Evolutionary conservation across 2,113 vertebrate genomes (phyloP), one percentile per base, ranked within the genome.

Genomic region (Trichechus manatus): DNA sequence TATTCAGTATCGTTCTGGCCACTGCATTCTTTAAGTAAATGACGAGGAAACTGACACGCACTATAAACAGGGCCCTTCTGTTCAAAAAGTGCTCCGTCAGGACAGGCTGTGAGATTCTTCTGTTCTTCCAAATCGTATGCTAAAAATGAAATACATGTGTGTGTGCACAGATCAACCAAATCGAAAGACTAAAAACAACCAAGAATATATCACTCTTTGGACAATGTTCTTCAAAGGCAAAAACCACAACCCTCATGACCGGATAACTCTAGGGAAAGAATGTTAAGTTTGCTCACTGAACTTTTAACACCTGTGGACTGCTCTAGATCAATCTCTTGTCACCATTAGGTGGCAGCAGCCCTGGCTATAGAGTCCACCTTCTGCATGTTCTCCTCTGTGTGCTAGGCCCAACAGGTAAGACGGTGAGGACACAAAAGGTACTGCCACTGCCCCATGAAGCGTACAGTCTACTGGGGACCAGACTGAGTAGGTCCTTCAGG

Each of bases 71-170:
- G 92, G 42, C 89, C 20, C 1, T 97, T 98, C 98, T 99, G 99
- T 23, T 98, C 83, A 87, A 97, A 99, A 90, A 99, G 98, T 29
- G 59, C 31, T 95, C 99, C 99, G 17, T 82, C 33, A 3, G 77
- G 0, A 95, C 99, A 99, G 0, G 82, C 50, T 82, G 97, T 96
- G 64, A 99, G 99, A 87, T 98, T 98, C 86, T 99, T 98, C 98
- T 99, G 99, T 97, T 98, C 97, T 10, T 98, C 98, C 66, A 98
- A 98, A 56, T 99, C 98, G 85, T 99, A 99, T 3, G 98, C 99
- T 99, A 97, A 66, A 98, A 85, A 97, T 91, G 78, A 98, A 91
- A 95, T 27, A 86, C 4, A 64, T 33, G 80, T 79, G 70, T 33
- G 80, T 79, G 39, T n/a, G 29, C 33, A 75, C 0, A 50, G 8